A percentile compares a stretch with the other conserved stretches of the same genome.
Evolutionary conservation across 2,888 invertebrate genomes (phyloP).

Genomic region (Liposcelis brunnea): DNA sequence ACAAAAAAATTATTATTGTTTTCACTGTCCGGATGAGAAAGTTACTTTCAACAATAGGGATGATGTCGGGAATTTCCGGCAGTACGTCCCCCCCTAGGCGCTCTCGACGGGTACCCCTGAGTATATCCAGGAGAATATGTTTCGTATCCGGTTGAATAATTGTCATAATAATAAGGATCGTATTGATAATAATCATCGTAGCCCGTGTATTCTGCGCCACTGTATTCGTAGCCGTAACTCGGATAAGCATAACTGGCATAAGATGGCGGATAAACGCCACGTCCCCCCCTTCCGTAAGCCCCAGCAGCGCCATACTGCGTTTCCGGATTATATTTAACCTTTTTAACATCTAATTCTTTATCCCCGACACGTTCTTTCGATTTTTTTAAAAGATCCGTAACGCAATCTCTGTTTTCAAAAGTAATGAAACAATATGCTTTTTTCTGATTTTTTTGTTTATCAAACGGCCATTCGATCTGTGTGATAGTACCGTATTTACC

Average conservation of each 20-base stretch:
- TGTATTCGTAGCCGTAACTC: constrained; percentile 27
- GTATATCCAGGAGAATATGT: neutral
- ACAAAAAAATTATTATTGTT: too few species aligned
- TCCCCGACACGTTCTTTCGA: constrained; percentile 39
- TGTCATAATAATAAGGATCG: constrained; percentile 14
- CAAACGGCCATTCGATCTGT: constrained; percentile 45
- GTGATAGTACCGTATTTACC: constrained; percentile 40
- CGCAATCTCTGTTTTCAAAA: constrained; percentile 42
- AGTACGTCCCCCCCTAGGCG: constrained; percentile 13
- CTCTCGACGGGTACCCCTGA: neutral
- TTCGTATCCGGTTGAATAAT: neutral
- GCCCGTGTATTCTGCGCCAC: constrained; percentile 26
- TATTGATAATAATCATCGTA: constrained; percentile 26
- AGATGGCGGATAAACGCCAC: constrained; percentile 25
- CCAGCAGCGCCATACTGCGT: constrained; percentile 23
- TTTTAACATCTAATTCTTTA: constrained; percentile 37
- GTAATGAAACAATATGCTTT: constrained; percentile 47
- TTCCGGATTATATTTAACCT: constrained; percentile 36
- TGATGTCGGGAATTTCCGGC: neutral
- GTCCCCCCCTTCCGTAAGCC: constrained; percentile 17
- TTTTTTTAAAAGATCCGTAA: constrained; percentile 36
- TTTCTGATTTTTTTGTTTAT: constrained; percentile 42
- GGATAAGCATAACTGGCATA: constrained; percentile 25
- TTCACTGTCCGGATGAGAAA: too few species aligned
- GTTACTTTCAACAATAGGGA: too few species aligned